These are phyloP conservation scores for Genyomyrus donnyi DNA, from an alignment of 2,113 vertebrate genomes.

Conservation along the genomic window DNA sequence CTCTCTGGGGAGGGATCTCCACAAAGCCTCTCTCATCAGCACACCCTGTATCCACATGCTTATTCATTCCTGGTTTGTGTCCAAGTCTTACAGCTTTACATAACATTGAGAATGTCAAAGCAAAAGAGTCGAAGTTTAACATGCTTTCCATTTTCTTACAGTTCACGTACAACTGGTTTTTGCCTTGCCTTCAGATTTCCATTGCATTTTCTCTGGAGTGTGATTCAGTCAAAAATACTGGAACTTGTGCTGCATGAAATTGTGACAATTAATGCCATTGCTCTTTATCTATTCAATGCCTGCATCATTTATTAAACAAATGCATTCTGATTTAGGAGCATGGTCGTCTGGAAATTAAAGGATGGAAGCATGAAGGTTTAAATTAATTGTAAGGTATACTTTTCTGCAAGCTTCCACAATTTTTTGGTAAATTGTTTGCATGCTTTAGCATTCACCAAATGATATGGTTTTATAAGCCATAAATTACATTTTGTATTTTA, in stretches of 20 bases:
- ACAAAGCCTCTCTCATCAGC: constrained; percentile 18
- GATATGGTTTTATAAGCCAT: background rate
- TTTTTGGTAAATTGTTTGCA: background rate
- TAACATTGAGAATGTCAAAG: background rate
- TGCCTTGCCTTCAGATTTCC: background rate
- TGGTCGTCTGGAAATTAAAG: background rate
- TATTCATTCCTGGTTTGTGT: constrained; percentile 11
- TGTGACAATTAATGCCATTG: background rate
- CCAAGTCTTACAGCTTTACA: constrained; percentile 3
- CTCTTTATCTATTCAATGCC: background rate
- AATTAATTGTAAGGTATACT: background rate
- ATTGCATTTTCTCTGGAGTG: background rate
- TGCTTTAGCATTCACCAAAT: background rate
- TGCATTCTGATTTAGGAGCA: background rate
- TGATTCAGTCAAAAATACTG: background rate
- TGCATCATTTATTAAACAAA: background rate
- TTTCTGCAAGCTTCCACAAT: background rate
- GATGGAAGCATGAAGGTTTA: background rate
- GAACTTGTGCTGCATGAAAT: background rate
- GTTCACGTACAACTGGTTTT: background rate
- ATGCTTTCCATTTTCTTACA: background rate
- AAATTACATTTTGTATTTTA: background rate
- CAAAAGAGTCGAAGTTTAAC: background rate
- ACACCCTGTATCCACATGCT: constrained; percentile 1
- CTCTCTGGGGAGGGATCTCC: constrained; percentile 1